Conservation (phyloP, 2,888 invertebrate genomes). For the Augochlorella aurata region DNA sequence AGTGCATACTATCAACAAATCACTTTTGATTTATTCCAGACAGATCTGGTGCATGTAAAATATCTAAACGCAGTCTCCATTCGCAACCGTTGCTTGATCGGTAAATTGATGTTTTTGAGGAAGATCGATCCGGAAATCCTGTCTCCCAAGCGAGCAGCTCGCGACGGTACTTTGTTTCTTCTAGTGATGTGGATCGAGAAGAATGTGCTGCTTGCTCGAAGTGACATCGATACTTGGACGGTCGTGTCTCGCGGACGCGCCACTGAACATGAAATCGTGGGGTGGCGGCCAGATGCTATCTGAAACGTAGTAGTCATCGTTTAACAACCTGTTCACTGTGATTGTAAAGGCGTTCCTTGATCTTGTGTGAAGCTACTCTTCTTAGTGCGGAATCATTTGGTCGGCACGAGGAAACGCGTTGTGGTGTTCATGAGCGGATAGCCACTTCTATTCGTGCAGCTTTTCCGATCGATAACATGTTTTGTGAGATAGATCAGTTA, state of each 20-base stretch:
- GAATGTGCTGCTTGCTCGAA: background rate
- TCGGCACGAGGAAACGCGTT: slow-evolving; percentile 22
- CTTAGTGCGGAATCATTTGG: slow-evolving; percentile 36
- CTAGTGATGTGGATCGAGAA: background rate
- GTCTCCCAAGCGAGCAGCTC: slow-evolving; percentile 1
- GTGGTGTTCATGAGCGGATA: slow-evolving; percentile 19
- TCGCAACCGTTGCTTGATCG: background rate
- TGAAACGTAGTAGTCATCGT: slow-evolving; percentile 57
- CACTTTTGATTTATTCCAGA: slow-evolving; percentile 51
- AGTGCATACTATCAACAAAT: slow-evolving; percentile 54
- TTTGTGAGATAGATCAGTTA: background rate
- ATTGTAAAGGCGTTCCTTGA: slow-evolving; percentile 22
- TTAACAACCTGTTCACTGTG: slow-evolving; percentile 12
- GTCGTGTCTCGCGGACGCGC: slow-evolving; percentile 53
- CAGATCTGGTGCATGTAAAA: background rate
- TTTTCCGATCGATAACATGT: background rate
- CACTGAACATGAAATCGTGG: slow-evolving; percentile 65
- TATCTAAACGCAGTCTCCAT: slow-evolving; percentile 5
- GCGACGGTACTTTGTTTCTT: slow-evolving; percentile 2
- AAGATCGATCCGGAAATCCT: background rate
- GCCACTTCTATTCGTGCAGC: background rate
- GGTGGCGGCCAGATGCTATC: slow-evolving; percentile 73
- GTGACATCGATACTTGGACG: slow-evolving; percentile 12
- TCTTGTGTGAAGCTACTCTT: slow-evolving; percentile 24
- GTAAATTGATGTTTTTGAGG: background rate